A percentile compares a stretch with the other conserved stretches of the same genome.
Conservation (phyloP, 2,888 invertebrate genomes). For the Microctonus brassicae region DNA sequence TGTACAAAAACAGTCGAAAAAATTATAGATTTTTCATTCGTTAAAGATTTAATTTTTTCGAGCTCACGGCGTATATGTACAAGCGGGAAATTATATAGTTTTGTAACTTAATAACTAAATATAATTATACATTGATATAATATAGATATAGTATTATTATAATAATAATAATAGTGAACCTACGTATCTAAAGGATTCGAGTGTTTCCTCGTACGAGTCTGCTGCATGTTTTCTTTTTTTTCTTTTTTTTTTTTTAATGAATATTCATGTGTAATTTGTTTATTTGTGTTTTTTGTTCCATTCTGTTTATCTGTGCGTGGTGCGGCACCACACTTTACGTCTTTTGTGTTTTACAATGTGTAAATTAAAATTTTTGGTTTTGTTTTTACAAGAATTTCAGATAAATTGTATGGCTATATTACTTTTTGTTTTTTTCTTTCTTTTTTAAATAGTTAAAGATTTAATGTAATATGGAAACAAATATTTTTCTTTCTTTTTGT, state of each 20-base stretch:
- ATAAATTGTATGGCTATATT: not conserved
- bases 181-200: slow-evolving; percentile 63
- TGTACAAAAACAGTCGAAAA: slow-evolving; percentile 70
- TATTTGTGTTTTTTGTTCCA: slow-evolving; percentile 20
- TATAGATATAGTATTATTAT: slow-evolving; percentile 43
- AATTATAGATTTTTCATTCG: slow-evolving; percentile 65
- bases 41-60: slow-evolving; percentile 68
- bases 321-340: not conserved
- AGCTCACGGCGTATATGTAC: slow-evolving; percentile 69
- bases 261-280: slow-evolving; percentile 23
- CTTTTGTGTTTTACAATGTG: not conserved
- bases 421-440: not conserved
- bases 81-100: slow-evolving; percentile 64
- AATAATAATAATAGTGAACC: slow-evolving; percentile 64
- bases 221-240: slow-evolving; percentile 27
- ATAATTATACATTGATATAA: slow-evolving; percentile 66
- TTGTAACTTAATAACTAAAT: slow-evolving; percentile 66
- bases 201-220: slow-evolving; percentile 47
- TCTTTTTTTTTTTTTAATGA: not conserved
- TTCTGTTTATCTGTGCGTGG: not conserved
- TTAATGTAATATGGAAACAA: not conserved
- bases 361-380: not conserved
- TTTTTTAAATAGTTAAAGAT: not conserved
- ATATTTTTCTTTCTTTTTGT: slow-evolving; percentile 1
- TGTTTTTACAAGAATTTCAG: not conserved